Evolutionary conservation across 2,113 vertebrate genomes (phyloP).

Genomic region (Serinus canaria): DNA sequence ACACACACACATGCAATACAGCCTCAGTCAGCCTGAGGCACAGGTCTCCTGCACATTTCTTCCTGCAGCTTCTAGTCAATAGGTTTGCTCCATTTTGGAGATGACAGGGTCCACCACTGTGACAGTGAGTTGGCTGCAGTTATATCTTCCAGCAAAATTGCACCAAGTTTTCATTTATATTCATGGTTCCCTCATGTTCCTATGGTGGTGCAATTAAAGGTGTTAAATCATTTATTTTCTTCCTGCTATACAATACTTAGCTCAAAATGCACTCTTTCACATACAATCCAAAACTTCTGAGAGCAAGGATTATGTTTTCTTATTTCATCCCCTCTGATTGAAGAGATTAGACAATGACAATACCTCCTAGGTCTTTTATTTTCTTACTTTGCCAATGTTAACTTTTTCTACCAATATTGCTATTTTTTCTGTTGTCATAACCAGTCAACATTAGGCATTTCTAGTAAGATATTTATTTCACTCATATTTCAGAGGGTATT

Average conservation of each 20-base stretch:
- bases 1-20: not conserved
- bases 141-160: not conserved
- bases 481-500: not conserved
- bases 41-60: not conserved
- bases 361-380: not conserved
- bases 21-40: not conserved
- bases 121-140: accelerated
- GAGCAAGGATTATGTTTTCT: not conserved
- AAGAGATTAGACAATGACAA: not conserved
- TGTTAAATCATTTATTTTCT: slow-evolving; percentile 20
- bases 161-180: not conserved
- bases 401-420: not conserved
- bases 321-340: not conserved
- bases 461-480: not conserved
- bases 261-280: not conserved
- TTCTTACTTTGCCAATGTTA: not conserved
- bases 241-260: not conserved
- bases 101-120: not conserved
- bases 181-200: not conserved
- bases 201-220: not conserved
- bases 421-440: not conserved
- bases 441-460: not conserved
- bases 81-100: not conserved
- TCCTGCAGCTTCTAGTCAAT: not conserved
- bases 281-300: not conserved